Evolutionary conservation across 1,140 invertebrate species (phyloP), one percentile per base, ranked within the genome.

Genomic region (Aradophagus sp.): DNA sequence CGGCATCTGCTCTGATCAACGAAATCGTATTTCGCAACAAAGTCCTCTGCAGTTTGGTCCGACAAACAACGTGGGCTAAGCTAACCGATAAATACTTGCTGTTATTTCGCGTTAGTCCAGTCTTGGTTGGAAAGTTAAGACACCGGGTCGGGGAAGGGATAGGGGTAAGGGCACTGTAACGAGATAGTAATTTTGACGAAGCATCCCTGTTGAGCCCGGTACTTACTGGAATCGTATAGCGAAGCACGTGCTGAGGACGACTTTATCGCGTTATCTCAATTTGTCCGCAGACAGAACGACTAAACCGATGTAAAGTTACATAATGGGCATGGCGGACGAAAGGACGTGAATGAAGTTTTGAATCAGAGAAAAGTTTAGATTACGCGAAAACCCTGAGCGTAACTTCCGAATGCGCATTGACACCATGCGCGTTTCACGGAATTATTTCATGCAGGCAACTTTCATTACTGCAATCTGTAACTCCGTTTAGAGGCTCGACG

Each of bases 121-220:
- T 55, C 32, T 38, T 29, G 20, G 27, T 19, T 26, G 5, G 32
- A 34, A 53, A 65, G 41, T 55, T 65, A 41, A 48, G 31, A 19
- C 41, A 41, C 17, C 8, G 14, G 2, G 20, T 6, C 1, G 14
- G 11, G 13, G 15, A 39, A 20, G 55, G 17, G n/a, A 19, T 17
- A 8, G 14, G 27, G 17, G 38, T 14, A 2, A 8, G 35, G 50
- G 13, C 58, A 17, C 58, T 70, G 36, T 71, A 74, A 74, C 67
- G 67, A 74, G 45, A 71, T 74, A 65, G 59, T 75, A 75, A 75
- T 75, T 66, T 72, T 75, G 73, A 75, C 65, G 68, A 68, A 74
- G 67, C 65, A 34, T 65, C 41, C 26, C 47, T 36, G 47, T 20
- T 53, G 53, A 52, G 63, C 53, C 16, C 15, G 41, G 63, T 58